These are phyloP conservation scores for Cardiocondyla obscurior DNA, from an alignment of 1,140 invertebrate species.

Conservation along the genomic window DNA sequence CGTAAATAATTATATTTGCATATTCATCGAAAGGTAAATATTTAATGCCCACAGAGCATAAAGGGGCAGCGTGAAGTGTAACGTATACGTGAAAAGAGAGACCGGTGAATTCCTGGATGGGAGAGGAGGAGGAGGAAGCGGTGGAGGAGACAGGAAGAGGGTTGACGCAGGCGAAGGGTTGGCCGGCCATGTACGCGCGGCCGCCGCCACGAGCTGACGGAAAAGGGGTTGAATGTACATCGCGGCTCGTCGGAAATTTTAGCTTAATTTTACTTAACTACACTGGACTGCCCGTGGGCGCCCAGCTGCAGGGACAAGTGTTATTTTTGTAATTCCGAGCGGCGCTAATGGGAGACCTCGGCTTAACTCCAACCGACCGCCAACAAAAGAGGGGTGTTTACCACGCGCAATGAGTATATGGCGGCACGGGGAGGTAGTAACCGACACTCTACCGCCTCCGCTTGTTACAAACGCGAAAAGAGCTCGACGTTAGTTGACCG, in stretches of 20 bases:
- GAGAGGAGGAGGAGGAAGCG: conserved; percentile 58
- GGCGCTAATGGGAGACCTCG: conserved; percentile 73
- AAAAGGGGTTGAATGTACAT: conserved; percentile 77
- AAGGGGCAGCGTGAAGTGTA: conserved; percentile 78
- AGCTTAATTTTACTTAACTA: conserved; percentile 81
- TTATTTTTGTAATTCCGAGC: conserved; percentile 79
- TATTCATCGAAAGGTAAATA: conserved; percentile 85
- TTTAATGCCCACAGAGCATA: conserved; percentile 78
- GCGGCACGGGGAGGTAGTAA: conserved; percentile 59
- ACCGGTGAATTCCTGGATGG: conserved; percentile 57
- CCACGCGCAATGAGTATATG: conserved; percentile 60
- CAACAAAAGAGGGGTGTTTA: conserved; percentile 72
- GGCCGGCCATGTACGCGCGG: conserved; percentile 64
- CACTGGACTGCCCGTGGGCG: conserved; percentile 61
- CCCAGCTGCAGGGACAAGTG: conserved; percentile 71
- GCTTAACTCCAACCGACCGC: conserved; percentile 69
- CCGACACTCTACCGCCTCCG: conserved; percentile 54
- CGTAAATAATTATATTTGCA: conserved; percentile 85
- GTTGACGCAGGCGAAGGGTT: conserved; percentile 66
- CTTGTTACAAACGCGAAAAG: conserved; percentile 49
- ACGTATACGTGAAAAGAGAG: conserved; percentile 76
- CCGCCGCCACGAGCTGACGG: conserved; percentile 68
- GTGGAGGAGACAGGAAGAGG: conserved; percentile 56
- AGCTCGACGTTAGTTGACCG: conserved; percentile 50
- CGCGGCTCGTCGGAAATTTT: conserved; percentile 75